Evolutionary conservation across 1,140 invertebrate genomes (phyloP).

Genomic region (Zaprionus gabonicus): DNA sequence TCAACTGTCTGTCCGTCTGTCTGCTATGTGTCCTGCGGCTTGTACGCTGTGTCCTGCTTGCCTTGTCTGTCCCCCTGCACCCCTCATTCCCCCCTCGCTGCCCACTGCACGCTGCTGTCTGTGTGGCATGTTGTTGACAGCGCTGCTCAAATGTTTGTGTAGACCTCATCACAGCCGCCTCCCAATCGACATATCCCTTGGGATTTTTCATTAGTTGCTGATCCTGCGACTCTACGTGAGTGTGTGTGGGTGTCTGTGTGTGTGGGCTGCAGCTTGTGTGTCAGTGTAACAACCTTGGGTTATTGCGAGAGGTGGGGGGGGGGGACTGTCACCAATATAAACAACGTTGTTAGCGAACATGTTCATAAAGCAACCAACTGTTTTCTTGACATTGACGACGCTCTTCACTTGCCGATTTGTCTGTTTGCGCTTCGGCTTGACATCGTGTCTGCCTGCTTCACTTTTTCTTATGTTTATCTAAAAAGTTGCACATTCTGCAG

Average conservation of each 20-base stretch:
- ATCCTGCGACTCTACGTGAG: background rate
- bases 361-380: constrained; percentile 50
- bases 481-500: constrained; percentile 10
- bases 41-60: constrained; percentile 5
- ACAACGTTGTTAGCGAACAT: constrained; percentile 66
- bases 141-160: constrained; percentile 70
- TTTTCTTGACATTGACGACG: constrained; percentile 41
- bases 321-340: constrained; percentile 39
- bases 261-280: constrained; percentile 1
- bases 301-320: background rate
- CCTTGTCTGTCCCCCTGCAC: background rate
- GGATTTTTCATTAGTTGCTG: constrained; percentile 70
- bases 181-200: constrained; percentile 33
- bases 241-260: background rate
- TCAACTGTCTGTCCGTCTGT: constrained; percentile 56
- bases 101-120: constrained; percentile 27
- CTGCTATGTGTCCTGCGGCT: constrained; percentile 36
- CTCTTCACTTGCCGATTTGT: constrained; percentile 33
- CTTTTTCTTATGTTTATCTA: constrained; percentile 3
- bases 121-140: constrained; percentile 74
- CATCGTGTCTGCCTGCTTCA: background rate
- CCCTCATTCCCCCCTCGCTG: too few species aligned
- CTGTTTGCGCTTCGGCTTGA: constrained; percentile 31
- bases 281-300: constrained; percentile 14
- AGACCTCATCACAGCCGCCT: constrained; percentile 39